Conservation (phyloP, 2,888 invertebrate species). For the Corythucha ciliata region DNA sequence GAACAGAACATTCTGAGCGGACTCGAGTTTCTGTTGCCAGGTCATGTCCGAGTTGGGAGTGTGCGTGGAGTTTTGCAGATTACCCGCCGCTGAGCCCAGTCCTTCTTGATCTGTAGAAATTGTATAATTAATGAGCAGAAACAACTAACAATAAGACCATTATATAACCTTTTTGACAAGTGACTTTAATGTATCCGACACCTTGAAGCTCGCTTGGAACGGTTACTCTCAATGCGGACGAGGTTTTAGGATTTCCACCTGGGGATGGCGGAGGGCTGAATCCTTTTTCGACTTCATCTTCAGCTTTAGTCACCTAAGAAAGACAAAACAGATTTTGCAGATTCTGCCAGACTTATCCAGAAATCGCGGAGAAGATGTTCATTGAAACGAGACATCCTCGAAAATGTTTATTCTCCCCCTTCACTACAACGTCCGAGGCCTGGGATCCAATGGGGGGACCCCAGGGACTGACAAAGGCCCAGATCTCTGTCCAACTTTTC, state of each 20-base stretch:
- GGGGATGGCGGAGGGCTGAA: constrained; percentile 47
- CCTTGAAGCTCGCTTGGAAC: constrained; percentile 93
- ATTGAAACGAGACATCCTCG: too few species aligned
- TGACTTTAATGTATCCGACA: constrained; percentile 89
- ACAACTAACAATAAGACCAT: constrained; percentile 17
- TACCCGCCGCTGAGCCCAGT: constrained; percentile 72
- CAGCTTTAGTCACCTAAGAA: constrained; percentile 55
- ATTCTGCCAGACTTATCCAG: too few species aligned
- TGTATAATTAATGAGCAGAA: background rate
- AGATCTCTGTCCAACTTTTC: too few species aligned
- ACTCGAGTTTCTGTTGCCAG: constrained; percentile 95
- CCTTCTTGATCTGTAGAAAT: constrained; percentile 69
- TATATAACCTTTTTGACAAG: constrained; percentile 74
- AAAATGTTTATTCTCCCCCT: too few species aligned
- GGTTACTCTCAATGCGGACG: constrained; percentile 76
- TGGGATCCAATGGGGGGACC: too few species aligned
- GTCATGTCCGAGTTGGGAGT: constrained; percentile 68
- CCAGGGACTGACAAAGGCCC: too few species aligned
- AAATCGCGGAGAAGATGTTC: too few species aligned
- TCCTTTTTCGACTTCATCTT: constrained; percentile 50
- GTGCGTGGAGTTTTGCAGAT: constrained; percentile 64
- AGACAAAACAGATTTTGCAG: too few species aligned
- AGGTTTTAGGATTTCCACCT: constrained; percentile 47
- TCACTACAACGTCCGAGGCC: too few species aligned
- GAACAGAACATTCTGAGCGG: constrained; percentile 92